Conservation (phyloP, 1,140 invertebrate species). For the Brachionus calyciflorus region DNA sequence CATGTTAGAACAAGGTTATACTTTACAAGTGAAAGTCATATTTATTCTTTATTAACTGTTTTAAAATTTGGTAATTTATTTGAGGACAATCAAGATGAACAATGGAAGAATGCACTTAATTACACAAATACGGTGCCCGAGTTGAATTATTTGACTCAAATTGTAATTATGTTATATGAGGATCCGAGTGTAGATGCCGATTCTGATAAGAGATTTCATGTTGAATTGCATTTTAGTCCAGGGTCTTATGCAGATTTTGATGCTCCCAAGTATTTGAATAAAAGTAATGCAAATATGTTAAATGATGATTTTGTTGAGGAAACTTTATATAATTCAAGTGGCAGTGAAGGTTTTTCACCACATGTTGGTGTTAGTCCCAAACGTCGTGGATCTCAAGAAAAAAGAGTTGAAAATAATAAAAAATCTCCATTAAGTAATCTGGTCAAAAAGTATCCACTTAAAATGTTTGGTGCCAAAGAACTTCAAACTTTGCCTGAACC, state of each 20-base stretch:
- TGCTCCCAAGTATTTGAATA: constrained; percentile 36
- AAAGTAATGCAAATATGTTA: neutral
- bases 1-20: constrained; percentile 95
- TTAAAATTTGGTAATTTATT: constrained; percentile 86
- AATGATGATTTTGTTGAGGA: constrained; percentile 30
- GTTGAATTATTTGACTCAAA: constrained; percentile 98
- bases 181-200: constrained; percentile 80
- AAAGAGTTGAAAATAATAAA: neutral
- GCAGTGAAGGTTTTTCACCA: constrained; percentile 17
- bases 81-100: constrained; percentile 85
- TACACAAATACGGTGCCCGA: constrained; percentile 95
- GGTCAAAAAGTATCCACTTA: neutral
- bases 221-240: constrained; percentile 49
- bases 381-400: neutral
- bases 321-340: constrained; percentile 2
- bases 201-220: constrained; percentile 48
- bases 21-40: constrained; percentile 98
- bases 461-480: neutral
- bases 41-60: constrained; percentile 93
- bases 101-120: constrained; percentile 96
- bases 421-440: neutral
- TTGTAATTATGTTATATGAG: constrained; percentile 98
- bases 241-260: constrained; percentile 46
- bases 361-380: neutral
- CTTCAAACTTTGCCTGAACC: constrained; percentile 19